Evolutionary conservation across 2,113 vertebrate species (phyloP), one percentile per base, ranked within the genome.

Genomic region (Macroglossus sobrinus): DNA sequence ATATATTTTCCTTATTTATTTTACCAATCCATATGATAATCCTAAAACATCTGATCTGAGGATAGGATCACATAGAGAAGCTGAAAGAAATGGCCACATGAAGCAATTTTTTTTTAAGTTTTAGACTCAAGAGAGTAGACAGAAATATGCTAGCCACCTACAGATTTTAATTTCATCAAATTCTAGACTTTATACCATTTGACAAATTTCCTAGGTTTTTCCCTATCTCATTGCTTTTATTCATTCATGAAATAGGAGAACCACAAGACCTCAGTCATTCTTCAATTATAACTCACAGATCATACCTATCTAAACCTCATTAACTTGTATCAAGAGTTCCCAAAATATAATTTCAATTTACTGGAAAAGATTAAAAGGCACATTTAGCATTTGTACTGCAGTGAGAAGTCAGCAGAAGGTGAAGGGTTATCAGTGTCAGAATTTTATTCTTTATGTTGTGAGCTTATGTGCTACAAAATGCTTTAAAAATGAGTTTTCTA

Each of bases 331-430:
- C 28, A 75, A 22, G 55, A 84, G 61, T 92, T 72, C 64, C 85
- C 72, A 88, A 97, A 92, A 88, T 55, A 88, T 43, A 84, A 80
- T 57, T 97, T 92, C 75, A 94, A 43, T 80, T 85, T 93, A 69
- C 82, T 91, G 57, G n/a, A 63, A 92, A 95, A 86, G n/a, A 92
- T 84, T 92, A 92, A 90, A 96, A 91, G 57, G 28, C 8, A 45
- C 74, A 93, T 75, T 72, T 93, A 64, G 43, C 71, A 93, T 80
- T 91, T 80, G 59, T 69, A 59, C 71, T 80, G 38, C 82, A 96
- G 30, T 89, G 6, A 90, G 71, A 82, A 96, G 19, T 92, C 69
- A 86, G 57, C 30, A 68, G 74, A 50, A 13, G 22, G 21, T 57
- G 59, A 93, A 94, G 24, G 53, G 22, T 38, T 64, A 59, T 61